Evolutionary conservation across 2,797 vertebrate species (phyloP), one percentile per base, ranked within the genome.

Genomic region (Capromys pilorides): DNA sequence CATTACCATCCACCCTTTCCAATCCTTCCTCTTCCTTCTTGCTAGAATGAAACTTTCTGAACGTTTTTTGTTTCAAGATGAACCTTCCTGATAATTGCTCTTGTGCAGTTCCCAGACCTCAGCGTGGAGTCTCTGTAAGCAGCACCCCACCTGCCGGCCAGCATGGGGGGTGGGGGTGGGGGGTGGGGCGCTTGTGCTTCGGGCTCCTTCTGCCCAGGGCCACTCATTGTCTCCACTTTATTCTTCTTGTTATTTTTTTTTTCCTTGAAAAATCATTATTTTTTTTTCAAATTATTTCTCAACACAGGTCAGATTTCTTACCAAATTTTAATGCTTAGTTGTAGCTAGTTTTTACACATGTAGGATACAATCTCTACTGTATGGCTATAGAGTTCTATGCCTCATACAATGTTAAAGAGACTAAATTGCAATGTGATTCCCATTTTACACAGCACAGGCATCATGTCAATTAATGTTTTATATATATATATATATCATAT

Each of bases 261-360:
- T 49, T 86, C 57, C 80, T 90, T 73, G 67, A 90, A 77, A 77
- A 88, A 77, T 78, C 28, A 61, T 81, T 69, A 28, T 75, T 92
- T 77, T 92, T 77, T 92, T 77, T 71, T 90, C n/a, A 33, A 57
- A 86, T 95, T 64, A 64, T 69, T 21, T 61, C 83, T 45, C 19
- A 67, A 4, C 14, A 77, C 41, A 91, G 18, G 7, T 67, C 71
- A 39, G 39, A 36, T 36, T 91, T 81, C 21, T 19, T 87, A 18
- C n/a, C 54, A 90, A 73, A 69, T 28, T 87, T 45, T 41, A 57
- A 49, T 41, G 36, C 51, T 82, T 67, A 71, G 22, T 24, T 91
- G 21, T 67, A 57, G 49, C n/a, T 77, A 39, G 33, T 11, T 86
- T 89, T 94, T 90, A 66, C 16, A 87, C 71, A 87, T 21, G 57